Percentiles rank a stretch among this genome's conserved stretches.
Conservation (phyloP, 2,888 invertebrate genomes). For the Carterocephalus palaemon region DNA sequence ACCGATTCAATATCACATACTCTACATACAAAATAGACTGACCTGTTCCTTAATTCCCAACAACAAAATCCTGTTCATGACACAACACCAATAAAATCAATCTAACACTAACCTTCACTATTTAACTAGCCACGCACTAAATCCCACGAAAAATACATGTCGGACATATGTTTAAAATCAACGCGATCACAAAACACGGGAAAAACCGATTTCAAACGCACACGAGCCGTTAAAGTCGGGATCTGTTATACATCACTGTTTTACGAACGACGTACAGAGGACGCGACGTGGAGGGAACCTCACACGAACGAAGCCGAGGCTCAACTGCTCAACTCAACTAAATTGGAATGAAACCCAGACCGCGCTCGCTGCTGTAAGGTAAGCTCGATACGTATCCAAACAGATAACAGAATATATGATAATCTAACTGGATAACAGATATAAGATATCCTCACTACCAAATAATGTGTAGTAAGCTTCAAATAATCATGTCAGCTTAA, state of each 20-base stretch:
- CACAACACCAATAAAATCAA: constrained; percentile 18
- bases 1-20: too few species aligned
- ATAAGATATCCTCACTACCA: too few species aligned
- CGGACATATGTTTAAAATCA: constrained; percentile 11
- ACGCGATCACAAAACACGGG: constrained; percentile 7
- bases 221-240: constrained; percentile 14
- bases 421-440: too few species aligned
- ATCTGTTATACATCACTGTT: constrained; percentile 14
- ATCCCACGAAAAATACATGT: constrained; percentile 9
- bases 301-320: constrained; percentile 1
- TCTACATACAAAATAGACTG: constrained; percentile 6
- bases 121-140: constrained; percentile 18
- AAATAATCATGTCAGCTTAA: too few species aligned
- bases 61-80: constrained; percentile 19
- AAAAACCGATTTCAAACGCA: constrained; percentile 14
- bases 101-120: constrained; percentile 13
- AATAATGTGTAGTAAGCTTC: too few species aligned
- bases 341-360: too few species aligned
- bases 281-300: background rate
- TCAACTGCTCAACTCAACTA: constrained; percentile 10
- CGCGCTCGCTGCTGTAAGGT: constrained; percentile 7
- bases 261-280: constrained; percentile 7
- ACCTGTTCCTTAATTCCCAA: constrained; percentile 15
- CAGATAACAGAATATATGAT: constrained; percentile 5
- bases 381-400: constrained; percentile 13